Evolutionary conservation across 2,797 vertebrate genomes (phyloP), one percentile per base, ranked within the genome.

Genomic region (Zalophus californianus): DNA sequence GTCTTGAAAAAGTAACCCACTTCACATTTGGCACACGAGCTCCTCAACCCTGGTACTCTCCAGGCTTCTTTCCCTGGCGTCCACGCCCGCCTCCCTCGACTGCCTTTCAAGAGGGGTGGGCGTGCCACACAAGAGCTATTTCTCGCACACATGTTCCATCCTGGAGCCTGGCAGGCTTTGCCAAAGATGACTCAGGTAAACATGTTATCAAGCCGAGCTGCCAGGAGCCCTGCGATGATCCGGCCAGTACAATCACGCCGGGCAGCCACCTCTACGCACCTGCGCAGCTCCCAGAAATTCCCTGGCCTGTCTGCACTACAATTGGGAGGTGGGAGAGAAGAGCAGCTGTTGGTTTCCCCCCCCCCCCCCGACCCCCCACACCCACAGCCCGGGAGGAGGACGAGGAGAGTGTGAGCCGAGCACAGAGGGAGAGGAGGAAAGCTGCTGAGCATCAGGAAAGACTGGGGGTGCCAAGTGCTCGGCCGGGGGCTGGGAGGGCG

Each of bases 361-460:
- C 29, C 48, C 75, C 16, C 44, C 44, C 44, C 44, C 44, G 9
- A 2, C 44, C 44, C 44, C 44, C 44, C 44, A 9, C 16, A 13
- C 18, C 35, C 38, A 29, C 25, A 1, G 25, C 27, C 84, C 0
- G 0, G 73, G 18, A 54, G 44, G 14, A 64, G 38, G 15, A 38
- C 29, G 41, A 58, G 58, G 83, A 29, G 32, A 5, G 7, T 5
- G 12, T 25, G 41, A 15, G 4, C 11, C 58, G 72, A 38, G 18
- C 32, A 44, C 1, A 0, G 20, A 25, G 32, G 60, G 11, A 6
- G 54, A 21, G 12, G 54, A 18, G 20, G 38, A 86, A 21, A 41
- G 0, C 1, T 35, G 0, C 0, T 1, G 12, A 1, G 4, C 3
- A 0, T 0, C 32, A 8, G 0, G 23, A 2, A 0, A 7, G 0